phyloP scores from a whole-genome alignment of 2,113 vertebrate species.

The Camelus dromedarius region DNA sequence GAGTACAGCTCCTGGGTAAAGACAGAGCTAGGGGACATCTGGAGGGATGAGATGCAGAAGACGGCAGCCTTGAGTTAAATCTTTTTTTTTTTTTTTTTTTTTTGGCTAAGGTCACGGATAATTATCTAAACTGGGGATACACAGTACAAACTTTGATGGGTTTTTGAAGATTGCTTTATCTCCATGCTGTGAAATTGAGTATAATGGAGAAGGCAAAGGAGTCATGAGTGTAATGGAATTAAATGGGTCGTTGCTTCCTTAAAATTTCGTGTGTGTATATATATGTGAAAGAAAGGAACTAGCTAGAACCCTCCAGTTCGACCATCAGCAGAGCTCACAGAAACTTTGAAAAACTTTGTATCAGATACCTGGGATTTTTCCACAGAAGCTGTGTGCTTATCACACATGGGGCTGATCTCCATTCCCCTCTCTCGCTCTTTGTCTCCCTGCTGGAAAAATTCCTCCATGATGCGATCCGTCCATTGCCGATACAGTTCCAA shows the following conservation, averaged over 20 bases:
- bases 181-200: background rate
- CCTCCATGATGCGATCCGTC: conserved; percentile 99
- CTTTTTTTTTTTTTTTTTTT: too few species aligned
- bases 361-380: conserved; percentile 96
- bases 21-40: background rate
- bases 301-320: background rate
- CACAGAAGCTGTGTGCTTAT: conserved; percentile 98
- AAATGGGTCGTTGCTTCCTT: background rate
- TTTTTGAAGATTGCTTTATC: background rate
- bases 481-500: conserved; percentile 98
- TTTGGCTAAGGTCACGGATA: background rate
- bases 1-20: background rate
- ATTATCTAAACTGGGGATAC: background rate
- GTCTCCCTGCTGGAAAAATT: conserved; percentile 99
- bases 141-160: background rate
- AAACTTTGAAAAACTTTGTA: background rate
- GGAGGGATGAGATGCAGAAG: background rate
- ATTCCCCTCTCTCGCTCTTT: conserved; percentile 96
- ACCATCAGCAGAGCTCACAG: background rate
- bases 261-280: background rate
- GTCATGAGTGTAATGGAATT: background rate
- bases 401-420: conserved; percentile 99
- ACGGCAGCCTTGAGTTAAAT: background rate
- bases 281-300: background rate
- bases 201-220: background rate